Evolutionary conservation across 2,113 vertebrate genomes (phyloP).

Genomic region (Pelecanoides urinatrix): DNA sequence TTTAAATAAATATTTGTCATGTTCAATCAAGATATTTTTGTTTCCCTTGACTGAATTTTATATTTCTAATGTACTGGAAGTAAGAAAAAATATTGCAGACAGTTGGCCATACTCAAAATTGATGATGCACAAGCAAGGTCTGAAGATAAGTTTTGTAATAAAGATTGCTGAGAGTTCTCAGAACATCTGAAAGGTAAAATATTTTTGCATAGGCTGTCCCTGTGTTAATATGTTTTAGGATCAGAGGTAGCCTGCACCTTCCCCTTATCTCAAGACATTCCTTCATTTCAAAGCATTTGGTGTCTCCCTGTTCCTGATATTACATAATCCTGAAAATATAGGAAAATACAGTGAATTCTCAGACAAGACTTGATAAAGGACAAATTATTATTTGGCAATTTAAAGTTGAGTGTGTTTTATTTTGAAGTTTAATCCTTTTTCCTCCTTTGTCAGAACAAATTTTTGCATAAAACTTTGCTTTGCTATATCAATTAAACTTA

Average conservation of each 20-base stretch:
- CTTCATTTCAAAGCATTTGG: neutral
- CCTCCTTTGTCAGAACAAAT: neutral
- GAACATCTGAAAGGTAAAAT: neutral
- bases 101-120: neutral
- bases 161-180: neutral
- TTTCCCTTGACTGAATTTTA: neutral
- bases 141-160: neutral
- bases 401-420: neutral
- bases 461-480: neutral
- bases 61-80: neutral
- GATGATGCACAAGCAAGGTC: neutral
- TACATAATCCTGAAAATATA: neutral
- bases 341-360: neutral
- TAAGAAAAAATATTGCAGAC: neutral
- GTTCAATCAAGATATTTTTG: neutral
- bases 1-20: neutral
- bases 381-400: neutral
- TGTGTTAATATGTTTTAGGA: neutral
- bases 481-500: neutral
- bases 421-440: neutral
- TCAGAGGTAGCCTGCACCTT: neutral
- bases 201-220: neutral
- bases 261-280: neutral
- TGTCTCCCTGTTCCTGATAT: neutral
- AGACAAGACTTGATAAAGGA: neutral